Evolutionary conservation across 2,113 vertebrate genomes (phyloP).

Genomic region (Panthera uncia): DNA sequence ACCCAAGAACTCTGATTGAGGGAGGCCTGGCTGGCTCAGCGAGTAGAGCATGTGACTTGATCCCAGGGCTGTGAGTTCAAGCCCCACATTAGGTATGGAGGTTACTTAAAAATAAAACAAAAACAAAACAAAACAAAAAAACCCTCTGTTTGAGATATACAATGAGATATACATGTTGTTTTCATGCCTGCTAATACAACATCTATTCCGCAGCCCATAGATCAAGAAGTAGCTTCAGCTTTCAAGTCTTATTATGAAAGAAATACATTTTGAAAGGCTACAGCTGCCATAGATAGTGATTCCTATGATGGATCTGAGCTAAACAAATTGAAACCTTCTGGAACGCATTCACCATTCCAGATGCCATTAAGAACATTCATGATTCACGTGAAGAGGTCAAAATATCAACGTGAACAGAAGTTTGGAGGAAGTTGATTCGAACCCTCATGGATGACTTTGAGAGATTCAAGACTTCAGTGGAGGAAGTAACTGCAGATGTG

Average conservation of each 20-base stretch:
- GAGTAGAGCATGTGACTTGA: neutral
- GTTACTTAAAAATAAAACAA: neutral
- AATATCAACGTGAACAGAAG: neutral
- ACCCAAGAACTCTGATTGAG: neutral
- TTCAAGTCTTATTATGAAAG: neutral
- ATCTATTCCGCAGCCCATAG: neutral
- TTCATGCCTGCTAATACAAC: neutral
- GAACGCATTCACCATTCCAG: neutral
- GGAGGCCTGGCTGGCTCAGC: neutral
- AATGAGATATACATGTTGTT: neutral
- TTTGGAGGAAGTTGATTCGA: neutral
- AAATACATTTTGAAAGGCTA: neutral
- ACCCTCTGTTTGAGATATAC: neutral
- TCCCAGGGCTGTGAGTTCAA: neutral
- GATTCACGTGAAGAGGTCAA: neutral
- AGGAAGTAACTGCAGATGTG: neutral
- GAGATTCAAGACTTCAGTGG: neutral
- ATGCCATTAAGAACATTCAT: neutral
- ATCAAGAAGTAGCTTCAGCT: neutral
- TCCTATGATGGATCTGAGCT: neutral
- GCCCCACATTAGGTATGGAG: neutral
- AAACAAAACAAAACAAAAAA: neutral
- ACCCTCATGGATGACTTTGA: neutral
- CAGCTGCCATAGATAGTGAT: neutral
- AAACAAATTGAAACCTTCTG: neutral